Base-by-base conservation (phyloP, 2,888 invertebrate species). In the Agrotis segetum region DNA sequence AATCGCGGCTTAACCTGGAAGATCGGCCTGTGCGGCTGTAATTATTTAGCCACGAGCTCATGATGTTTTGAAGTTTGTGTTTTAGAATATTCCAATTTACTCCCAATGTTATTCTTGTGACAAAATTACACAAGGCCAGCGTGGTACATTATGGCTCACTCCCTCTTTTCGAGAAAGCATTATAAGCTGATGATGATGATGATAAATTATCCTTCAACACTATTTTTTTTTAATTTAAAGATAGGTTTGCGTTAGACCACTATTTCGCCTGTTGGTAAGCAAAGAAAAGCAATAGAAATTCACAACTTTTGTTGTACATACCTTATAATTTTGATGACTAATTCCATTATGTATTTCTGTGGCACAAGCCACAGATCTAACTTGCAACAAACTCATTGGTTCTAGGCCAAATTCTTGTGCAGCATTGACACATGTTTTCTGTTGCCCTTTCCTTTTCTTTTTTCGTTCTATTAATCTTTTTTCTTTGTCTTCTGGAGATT, bases 401-500 rank as follows among this genome's bases (percentile, higher is more conserved):
- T 64, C 63, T 21, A 50, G 24, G 13, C 1, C 53, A 55, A 44
- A 44, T 19, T 71, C 46, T 40, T 49, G 63, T 24, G 13, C 47
- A 11, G 16, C 5, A 0, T 24, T 49, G 14, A 59, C 34, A 60
- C 34, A 46, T n/a, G 46, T 5, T 55, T 46, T 60, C 40, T 24
- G 2, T n/a, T 56, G n/a, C 11, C 5, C n/a, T 47, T 14, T 52
- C 40, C 46, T 46, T 3, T 13, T 0, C n/a, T 79, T 29, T 50
- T 34, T 4, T 21, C 70, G 73, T 1, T 2, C 13, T 21, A 62
- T 61, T 46, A 24, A 58, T 29, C 61, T 73, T n/a, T 0, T 44
- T 24, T 73, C 61, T 61, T 16, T 65, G 11, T 79, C 65, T 29
- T 76, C 76, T 16, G n/a, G 5, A 21, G 79, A 71, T 73, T 76